Base-by-base conservation (phyloP, 2,888 invertebrate species). In the Plagiodera versicolora region DNA sequence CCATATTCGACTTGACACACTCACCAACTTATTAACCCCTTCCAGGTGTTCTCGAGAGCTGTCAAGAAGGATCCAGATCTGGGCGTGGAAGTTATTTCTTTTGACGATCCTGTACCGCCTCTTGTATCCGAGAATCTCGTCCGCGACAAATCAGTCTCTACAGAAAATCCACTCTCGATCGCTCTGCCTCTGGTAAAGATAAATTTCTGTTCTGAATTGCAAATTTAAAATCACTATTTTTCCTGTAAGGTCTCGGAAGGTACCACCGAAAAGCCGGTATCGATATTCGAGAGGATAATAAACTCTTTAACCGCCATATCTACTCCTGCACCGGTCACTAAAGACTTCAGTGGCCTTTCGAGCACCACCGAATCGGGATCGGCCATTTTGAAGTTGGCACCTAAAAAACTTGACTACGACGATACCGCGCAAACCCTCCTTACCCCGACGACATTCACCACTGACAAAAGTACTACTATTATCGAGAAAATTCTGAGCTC, bases 401-500 rank as follows among this genome's bases (percentile, higher is more conserved):
- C 74, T 4, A 79, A 77, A 74, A 74, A 74, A 70, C 60, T 74
- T 50, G 60, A 70, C 65, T 66, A 62, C 64, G 56, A 56, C 53
- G 65, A 69, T 60, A 60, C 47, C 28, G 61, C 69, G 60, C 69
- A 60, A 65, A 68, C 67, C 53, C 55, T 39, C 50, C 56, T 64
- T 46, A 50, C 62, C 58, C 50, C 65, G 58, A 68, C 71, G n/a
- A n/a, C n/a, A 46, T 65, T 67, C 58, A 79, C 79, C 53, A 79
- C 78, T 54, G 79, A 79, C 73, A 78, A 77, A 74, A 79, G 80
- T 28, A 80, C 80, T 11, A 80, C 81, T 19, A 75, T 81, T 59
- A 80, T 81, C 61, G 79, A 81, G 71, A 74, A 75, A 73, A 81
- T 81, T 61, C 70, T 80, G 61, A 79, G 72, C 68, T 80, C 80